Evolutionary conservation across 2,888 invertebrate genomes (phyloP).

Genomic region (Aphodius sticticus): DNA sequence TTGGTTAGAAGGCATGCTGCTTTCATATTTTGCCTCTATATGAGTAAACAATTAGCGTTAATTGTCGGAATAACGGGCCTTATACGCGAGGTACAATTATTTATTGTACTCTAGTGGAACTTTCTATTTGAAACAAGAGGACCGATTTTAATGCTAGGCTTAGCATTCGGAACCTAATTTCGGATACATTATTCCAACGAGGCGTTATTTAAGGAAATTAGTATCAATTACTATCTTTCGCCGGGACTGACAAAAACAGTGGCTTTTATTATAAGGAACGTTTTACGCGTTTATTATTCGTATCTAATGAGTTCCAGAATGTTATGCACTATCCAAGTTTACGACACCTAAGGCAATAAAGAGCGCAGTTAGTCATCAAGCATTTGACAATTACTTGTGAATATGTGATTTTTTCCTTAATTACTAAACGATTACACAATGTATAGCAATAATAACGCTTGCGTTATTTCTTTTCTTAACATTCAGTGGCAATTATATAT

Average conservation of each 20-base stretch:
- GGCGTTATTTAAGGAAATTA: background rate
- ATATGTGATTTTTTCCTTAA: background rate
- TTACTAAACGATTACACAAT: background rate
- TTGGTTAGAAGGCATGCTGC: background rate
- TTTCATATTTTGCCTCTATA: conserved; percentile 4
- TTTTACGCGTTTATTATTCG: background rate
- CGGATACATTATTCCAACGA: conserved; percentile 4
- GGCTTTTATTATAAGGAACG: background rate
- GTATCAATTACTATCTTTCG: background rate
- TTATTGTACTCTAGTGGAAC: background rate
- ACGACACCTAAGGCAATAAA: background rate
- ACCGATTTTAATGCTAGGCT: background rate
- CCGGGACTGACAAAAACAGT: background rate
- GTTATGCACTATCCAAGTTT: background rate
- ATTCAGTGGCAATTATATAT: background rate
- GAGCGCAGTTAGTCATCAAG: background rate
- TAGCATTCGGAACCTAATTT: background rate
- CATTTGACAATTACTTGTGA: background rate
- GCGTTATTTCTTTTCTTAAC: background rate
- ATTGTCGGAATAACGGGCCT: background rate
- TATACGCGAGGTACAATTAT: background rate
- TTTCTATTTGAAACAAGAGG: background rate
- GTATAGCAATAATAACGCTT: background rate
- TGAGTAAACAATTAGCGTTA: conserved; percentile 4
- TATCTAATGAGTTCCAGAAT: conserved; percentile 4